A percentile compares a stretch with the other conserved stretches of the same genome.
These are phyloP conservation scores for Drosophila pallidifrons DNA, from an alignment of 1,140 invertebrate genomes.

Conservation along the genomic window DNA sequence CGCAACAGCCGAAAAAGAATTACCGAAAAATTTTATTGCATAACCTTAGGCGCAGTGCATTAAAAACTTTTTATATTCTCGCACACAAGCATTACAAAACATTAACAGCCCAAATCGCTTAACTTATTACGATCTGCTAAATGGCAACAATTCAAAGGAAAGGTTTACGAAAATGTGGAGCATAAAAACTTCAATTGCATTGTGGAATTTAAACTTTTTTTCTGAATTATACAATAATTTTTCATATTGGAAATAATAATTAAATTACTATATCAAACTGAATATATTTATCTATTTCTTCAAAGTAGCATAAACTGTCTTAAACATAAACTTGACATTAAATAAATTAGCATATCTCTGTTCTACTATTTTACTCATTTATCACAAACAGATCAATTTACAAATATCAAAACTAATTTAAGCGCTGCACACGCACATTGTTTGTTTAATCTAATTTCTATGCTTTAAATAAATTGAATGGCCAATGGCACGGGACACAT, in stretches of 20 bases:
- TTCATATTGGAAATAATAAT: no score
- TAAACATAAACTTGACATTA: no score
- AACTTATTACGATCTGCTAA: neutral
- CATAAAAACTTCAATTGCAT: neutral
- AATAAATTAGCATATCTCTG: neutral
- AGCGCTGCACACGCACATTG: neutral
- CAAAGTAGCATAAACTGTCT: no score
- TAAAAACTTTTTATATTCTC: slow-evolving; percentile 45
- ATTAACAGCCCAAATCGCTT: slow-evolving; percentile 17
- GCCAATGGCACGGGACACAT: neutral
- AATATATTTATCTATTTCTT: no score
- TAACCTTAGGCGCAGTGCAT: slow-evolving; percentile 46
- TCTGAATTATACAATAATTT: no score
- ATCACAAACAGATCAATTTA: neutral
- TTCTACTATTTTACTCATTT: neutral
- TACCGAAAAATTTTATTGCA: slow-evolving; percentile 52
- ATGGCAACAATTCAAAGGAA: neutral
- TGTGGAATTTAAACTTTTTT: neutral
- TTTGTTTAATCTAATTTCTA: slow-evolving; percentile 13
- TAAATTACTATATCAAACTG: no score
- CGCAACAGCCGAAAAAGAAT: slow-evolving; percentile 50
- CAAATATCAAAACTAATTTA: slow-evolving; percentile 8
- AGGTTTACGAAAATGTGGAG: neutral
- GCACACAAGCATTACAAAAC: slow-evolving; percentile 22
- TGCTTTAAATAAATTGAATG: slow-evolving; percentile 13